phyloP scores from a whole-genome alignment of 2,113 vertebrate species.

The Solea senegalensis region DNA sequence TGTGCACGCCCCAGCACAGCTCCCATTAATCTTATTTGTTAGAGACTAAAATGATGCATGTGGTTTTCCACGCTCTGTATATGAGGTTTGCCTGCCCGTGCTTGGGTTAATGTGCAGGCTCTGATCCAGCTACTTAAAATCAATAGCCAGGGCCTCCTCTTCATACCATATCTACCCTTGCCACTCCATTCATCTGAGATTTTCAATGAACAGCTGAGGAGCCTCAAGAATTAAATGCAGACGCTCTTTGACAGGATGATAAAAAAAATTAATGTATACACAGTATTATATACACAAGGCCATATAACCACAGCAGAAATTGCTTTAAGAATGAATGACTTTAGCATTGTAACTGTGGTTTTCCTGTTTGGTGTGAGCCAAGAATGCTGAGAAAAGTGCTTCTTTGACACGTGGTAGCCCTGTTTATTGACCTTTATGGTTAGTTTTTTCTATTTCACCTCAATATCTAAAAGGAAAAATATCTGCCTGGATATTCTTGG shows the following conservation, averaged over 20 bases:
- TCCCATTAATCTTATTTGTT: constrained; percentile 73
- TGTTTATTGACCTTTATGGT: constrained; percentile 24
- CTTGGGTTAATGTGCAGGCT: constrained; percentile 58
- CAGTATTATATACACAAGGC: constrained; percentile 8
- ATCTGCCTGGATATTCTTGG: constrained; percentile 26
- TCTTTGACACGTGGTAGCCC: constrained; percentile 10
- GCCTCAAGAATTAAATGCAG: constrained; percentile 27
- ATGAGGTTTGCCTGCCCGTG: constrained; percentile 63
- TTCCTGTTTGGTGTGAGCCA: constrained; percentile 11
- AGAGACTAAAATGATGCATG: constrained; percentile 68
- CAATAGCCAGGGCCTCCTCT: constrained; percentile 45
- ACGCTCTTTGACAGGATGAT: constrained; percentile 31
- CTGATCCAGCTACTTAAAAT: constrained; percentile 55
- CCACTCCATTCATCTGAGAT: constrained; percentile 9
- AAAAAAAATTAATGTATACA: constrained; percentile 27
- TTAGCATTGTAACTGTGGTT: constrained; percentile 21
- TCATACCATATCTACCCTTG: constrained; percentile 5
- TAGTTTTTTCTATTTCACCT: constrained; percentile 37
- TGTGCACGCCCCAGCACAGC: constrained; percentile 57
- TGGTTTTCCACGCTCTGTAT: constrained; percentile 59
- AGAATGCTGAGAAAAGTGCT: constrained; percentile 11
- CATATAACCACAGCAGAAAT: constrained; percentile 28
- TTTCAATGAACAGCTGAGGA: constrained; percentile 26
- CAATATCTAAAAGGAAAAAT: constrained; percentile 18
- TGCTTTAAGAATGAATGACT: constrained; percentile 27